Base-by-base conservation (phyloP, 2,888 invertebrate species). In the Nemotelus pantherinus region DNA sequence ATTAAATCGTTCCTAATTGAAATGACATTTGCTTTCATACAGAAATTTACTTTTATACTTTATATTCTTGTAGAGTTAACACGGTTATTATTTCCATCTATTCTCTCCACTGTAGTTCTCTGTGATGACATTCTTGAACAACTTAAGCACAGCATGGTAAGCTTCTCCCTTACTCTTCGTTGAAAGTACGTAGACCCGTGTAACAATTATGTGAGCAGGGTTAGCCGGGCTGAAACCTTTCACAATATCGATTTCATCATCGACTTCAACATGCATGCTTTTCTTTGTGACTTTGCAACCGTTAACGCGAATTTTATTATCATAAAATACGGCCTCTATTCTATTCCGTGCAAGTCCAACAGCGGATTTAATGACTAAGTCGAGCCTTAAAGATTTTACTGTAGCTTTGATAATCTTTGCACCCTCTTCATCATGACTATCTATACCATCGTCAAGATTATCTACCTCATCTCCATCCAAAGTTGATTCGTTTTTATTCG, bases 181-280 rank as follows among this genome's bases (percentile, higher is more conserved):
- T 4, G 88, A 87, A 10, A 94, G 81, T 79, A 95, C 85, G 85
- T 92, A 90, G 10, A 95, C 88, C 83, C 95, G 89, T 5, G 93
- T 89, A 39, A 95, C 90, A 81, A 90, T 88, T 68, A 95, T 84
- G 83, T 93, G 92, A 2, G 92, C 89, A 6, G 92, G 89, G 87
- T 95, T 95, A 7, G 90, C 87, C 0, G 90, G 88, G 83, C 91
- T 93, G 2, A 89, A 87, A 74, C 92, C 91, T 85, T 92, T 92
- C 78, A 95, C 89, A 0, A 95, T 83, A 87, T 96, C 96, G 79
- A 95, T 88, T 88, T 94, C 94, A 88, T 95, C 94, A 9, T 93
- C 94, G 78, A 89, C 81, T 10, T 50, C 53, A 75, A 74, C 81
- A 55, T 74, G 78, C 71, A 80, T 76, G 86, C 25, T 93, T 87